Conservation (phyloP, 2,113 vertebrate species). For the Setophaga kirtlandii region DNA sequence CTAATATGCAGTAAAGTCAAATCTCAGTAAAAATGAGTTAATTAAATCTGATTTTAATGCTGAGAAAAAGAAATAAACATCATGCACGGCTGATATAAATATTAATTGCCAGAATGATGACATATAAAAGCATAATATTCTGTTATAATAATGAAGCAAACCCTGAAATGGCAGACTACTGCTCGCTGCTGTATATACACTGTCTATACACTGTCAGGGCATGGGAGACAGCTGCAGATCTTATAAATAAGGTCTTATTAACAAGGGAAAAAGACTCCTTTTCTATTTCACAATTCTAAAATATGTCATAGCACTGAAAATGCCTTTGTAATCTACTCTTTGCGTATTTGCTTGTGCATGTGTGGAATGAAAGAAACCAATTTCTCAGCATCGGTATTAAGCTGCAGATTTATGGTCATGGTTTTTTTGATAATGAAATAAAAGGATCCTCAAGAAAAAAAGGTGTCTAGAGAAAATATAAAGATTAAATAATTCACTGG, state of each 20-base stretch:
- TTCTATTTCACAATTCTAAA: background rate
- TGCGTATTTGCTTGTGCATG: background rate
- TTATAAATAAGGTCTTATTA: conserved; percentile 21
- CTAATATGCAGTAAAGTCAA: conserved; percentile 35
- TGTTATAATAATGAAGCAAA: conserved; percentile 8
- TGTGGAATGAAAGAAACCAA: background rate
- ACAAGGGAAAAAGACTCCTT: background rate
- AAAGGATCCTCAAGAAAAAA: background rate
- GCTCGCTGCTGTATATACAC: background rate
- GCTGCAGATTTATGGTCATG: background rate
- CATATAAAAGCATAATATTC: background rate
- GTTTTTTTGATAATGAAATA: background rate
- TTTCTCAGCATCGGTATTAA: background rate
- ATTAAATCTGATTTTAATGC: conserved; percentile 34
- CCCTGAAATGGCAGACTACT: background rate
- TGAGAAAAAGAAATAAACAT: conserved; percentile 38
- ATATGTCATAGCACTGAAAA: background rate
- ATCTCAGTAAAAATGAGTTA: conserved; percentile 56
- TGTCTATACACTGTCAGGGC: background rate
- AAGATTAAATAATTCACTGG: background rate
- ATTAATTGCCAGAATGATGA: conserved; percentile 38
- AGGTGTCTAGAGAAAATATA: background rate
- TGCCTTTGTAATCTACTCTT: background rate
- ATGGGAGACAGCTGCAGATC: background rate
- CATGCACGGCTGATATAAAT: conserved; percentile 23